Conservation (phyloP, 2,113 vertebrate species). For the Nansenia antarctica region DNA sequence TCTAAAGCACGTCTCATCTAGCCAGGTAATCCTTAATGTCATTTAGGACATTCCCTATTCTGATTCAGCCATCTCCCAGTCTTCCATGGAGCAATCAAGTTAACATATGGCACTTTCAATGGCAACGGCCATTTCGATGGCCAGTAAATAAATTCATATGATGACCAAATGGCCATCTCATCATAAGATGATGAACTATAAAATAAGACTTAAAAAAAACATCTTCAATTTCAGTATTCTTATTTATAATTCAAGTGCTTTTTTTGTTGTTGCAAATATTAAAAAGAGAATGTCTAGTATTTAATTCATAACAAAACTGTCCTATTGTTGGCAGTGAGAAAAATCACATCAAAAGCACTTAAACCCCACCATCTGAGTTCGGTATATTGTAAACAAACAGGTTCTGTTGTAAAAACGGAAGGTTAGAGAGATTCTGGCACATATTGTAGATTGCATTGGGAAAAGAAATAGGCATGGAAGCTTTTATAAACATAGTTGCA, state of each 20-base stretch:
- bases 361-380: constrained; percentile 78
- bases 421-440: constrained; percentile 55
- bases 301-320: constrained; percentile 5
- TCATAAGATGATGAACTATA: constrained; percentile 25
- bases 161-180: constrained; percentile 7
- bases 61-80: background rate
- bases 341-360: constrained; percentile 68
- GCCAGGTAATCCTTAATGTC: constrained; percentile 10
- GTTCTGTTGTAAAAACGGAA: constrained; percentile 30
- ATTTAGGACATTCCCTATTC: constrained; percentile 12
- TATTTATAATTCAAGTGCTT: constrained; percentile 46
- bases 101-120: background rate
- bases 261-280: constrained; percentile 15
- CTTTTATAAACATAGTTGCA: constrained; percentile 77
- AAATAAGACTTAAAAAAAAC: constrained; percentile 48
- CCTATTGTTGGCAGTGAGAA: constrained; percentile 34
- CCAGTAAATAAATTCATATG: background rate
- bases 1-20: background rate
- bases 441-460: constrained; percentile 74
- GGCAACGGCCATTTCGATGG: background rate
- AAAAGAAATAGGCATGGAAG: constrained; percentile 78
- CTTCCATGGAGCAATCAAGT: background rate
- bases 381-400: constrained; percentile 83
- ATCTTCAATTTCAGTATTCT: constrained; percentile 26
- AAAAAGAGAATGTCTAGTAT: constrained; percentile 17